A percentile compares a stretch with the other conserved stretches of the same genome.
Conservation (phyloP, 92 coral and sea anemone species). For the Meandrina meandrites region DNA sequence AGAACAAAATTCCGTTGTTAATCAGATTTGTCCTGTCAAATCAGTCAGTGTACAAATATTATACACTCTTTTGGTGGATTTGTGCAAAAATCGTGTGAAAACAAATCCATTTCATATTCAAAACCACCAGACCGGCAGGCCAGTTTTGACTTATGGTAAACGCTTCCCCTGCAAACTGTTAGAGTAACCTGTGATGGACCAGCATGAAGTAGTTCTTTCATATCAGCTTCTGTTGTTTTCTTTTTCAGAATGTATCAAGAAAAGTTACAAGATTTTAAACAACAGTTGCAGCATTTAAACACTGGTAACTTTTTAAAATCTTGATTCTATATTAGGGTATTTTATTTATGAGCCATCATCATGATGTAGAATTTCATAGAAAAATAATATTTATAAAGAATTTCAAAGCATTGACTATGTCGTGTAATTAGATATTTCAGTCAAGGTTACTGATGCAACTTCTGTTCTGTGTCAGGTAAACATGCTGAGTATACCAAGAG, state of each 20-base stretch:
- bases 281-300: slow-evolving; percentile 82
- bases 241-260: slow-evolving; percentile 92
- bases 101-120: too few relatives aligned
- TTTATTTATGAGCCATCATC: neutral
- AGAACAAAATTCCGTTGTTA: too few relatives aligned
- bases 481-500: slow-evolving; percentile 86
- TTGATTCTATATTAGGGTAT: neutral
- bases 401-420: neutral
- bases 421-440: neutral
- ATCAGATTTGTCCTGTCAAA: too few relatives aligned
- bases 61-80: too few relatives aligned
- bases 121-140: too few relatives aligned
- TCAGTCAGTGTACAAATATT: too few relatives aligned
- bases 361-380: too few relatives aligned
- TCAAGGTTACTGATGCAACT: neutral
- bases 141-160: too few relatives aligned
- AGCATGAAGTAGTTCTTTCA: neutral
- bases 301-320: slow-evolving; percentile 56
- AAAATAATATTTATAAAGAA: too few relatives aligned
- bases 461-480: slow-evolving; percentile 62
- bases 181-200: neutral
- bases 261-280: slow-evolving; percentile 87
- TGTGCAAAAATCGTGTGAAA: too few relatives aligned
- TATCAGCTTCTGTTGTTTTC: neutral
- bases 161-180: neutral